A percentile compares a stretch with the other conserved stretches of the same genome.
Evolutionary conservation across 1,140 invertebrate species (phyloP).

Genomic region (Ctenoplectra terminalis): DNA sequence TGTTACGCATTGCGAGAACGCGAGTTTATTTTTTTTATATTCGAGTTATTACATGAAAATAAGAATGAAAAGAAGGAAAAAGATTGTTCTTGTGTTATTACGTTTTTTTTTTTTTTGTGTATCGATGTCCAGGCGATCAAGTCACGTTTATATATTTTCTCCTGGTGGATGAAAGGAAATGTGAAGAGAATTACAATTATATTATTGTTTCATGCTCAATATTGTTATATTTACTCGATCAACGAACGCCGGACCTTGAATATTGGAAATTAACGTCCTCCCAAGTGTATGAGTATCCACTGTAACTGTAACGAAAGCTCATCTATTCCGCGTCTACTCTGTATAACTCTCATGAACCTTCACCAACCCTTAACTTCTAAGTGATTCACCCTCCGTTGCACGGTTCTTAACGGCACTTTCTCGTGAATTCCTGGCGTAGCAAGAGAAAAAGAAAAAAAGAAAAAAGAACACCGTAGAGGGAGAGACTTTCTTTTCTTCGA

Average conservation of each 20-base stretch:
- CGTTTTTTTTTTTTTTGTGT: slow-evolving; percentile 38
- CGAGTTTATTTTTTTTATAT: slow-evolving; percentile 37
- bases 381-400: neutral
- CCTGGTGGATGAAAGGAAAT: slow-evolving; percentile 41
- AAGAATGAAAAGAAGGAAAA: neutral
- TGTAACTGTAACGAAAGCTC: slow-evolving; percentile 20
- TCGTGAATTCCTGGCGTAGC: neutral
- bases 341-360: neutral
- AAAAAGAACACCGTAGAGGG: neutral
- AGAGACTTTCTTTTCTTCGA: neutral
- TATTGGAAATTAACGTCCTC: slow-evolving; percentile 15
- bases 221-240: slow-evolving; percentile 49
- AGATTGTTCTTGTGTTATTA: slow-evolving; percentile 42
- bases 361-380: neutral
- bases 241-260: slow-evolving; percentile 37
- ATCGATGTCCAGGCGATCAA: slow-evolving; percentile 27
- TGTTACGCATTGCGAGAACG: slow-evolving; percentile 28
- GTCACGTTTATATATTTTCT: slow-evolving; percentile 45
- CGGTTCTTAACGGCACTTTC: neutral
- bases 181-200: slow-evolving; percentile 58
- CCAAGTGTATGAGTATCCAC: slow-evolving; percentile 35
- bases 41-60: neutral
- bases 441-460: too few species aligned
- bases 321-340: neutral
- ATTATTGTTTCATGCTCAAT: slow-evolving; percentile 54